Base-by-base conservation (phyloP, 64 coral and sea anemone genomes). In the Anthopleura sola region DNA sequence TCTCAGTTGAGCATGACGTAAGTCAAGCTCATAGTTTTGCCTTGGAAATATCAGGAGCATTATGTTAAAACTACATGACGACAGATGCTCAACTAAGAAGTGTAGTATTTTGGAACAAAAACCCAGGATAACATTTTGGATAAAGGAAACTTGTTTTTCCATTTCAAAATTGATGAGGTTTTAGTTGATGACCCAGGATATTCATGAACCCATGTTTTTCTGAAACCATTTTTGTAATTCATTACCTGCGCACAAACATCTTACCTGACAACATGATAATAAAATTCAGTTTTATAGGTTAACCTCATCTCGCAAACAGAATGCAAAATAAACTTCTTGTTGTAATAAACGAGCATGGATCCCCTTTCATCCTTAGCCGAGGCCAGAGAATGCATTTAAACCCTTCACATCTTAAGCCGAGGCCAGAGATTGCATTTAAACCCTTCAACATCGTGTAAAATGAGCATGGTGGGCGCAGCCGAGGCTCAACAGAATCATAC, bases 401-500 rank as follows among this genome's bases (percentile, higher is more conserved):
- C 34, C 76, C 76, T 77, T 79, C 76, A 48, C 76, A 48, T 79
- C 76, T 38, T 79, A 71, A 71, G 26, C n/a, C 28, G 66, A 71
- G 66, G n/a, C 66, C 66, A 71, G 31, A 29, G 66, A 71, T 32
- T 4, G 15, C 66, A 71, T 71, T 32, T 71, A 71, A 71, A 71
- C n/a, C 66, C 66, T 71, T 71, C 31, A n/a, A 34, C 66, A 71
- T 2, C 26, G 66, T 71, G 66, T 71, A 71, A 71, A 71, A 71
- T n/a, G 60, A 71, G 29, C 31, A 31, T 16, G 31, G 66, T 34
- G 66, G 31, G 66, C 23, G 66, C 66, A 34, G 66, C 66, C 14
- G 66, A 71, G 66, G 26, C 26, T 71, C 66, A 71, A 71, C 66
- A 71, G 66, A 71, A 71, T 71, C 66, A 71, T 66, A 66, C 21